Conservation (phyloP, 2,888 invertebrate species). For the Entomobrya proxima region DNA sequence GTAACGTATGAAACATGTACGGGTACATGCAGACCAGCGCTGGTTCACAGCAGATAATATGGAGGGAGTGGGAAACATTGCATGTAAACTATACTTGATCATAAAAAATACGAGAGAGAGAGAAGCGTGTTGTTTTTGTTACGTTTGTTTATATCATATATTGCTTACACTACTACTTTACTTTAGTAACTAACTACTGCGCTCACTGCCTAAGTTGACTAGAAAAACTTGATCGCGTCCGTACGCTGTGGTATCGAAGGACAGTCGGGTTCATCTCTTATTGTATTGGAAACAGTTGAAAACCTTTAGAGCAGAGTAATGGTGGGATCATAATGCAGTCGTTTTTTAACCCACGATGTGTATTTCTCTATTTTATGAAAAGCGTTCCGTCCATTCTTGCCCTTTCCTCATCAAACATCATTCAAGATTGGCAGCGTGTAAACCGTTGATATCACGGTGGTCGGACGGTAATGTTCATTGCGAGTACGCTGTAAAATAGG, state of each 20-base stretch:
- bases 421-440: not conserved
- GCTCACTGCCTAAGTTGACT: not conserved
- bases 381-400: not conserved
- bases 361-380: not conserved
- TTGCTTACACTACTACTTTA: not conserved
- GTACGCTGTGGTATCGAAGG: too few relatives aligned
- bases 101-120: too few relatives aligned
- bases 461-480: not conserved
- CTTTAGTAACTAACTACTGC: conserved; percentile 3
- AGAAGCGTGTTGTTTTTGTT: conserved; percentile 31
- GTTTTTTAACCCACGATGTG: conserved; percentile 14
- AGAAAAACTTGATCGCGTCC: not conserved
- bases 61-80: too few relatives aligned
- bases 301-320: not conserved
- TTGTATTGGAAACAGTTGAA: too few relatives aligned
- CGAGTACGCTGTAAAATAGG: not conserved
- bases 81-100: conserved; percentile 4
- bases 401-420: not conserved
- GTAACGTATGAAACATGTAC: not conserved
- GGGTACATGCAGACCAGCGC: not conserved
- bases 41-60: too few relatives aligned
- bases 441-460: not conserved
- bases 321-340: not conserved
- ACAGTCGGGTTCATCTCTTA: too few relatives aligned
- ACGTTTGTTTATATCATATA: not conserved